Base-by-base conservation (phyloP, 2,888 invertebrate genomes). In the Scelioninae gen. 1 region DNA sequence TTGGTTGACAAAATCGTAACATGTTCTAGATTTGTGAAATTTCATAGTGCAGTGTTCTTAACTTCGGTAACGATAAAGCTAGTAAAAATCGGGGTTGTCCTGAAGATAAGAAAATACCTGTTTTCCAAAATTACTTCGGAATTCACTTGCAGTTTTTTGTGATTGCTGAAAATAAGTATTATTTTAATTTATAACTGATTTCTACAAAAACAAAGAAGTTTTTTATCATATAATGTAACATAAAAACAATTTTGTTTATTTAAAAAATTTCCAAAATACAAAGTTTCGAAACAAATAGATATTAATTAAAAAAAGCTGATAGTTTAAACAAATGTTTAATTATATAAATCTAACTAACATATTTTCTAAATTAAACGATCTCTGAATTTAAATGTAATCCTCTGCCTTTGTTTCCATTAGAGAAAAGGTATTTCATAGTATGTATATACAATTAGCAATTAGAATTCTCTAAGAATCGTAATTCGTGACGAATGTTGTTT, bases 1-100 rank as follows among this genome's bases (percentile, higher is more conserved):
- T 23, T 23, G 23, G 23, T 23, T 23, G 23, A 23, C 23, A 23
- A 23, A 23, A 49, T 32, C 23, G 55, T 16, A 34, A 34, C 38
- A 32, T 77, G 53, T 82, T 53, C 62, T 47, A 72, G 66, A 72
- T 82, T 75, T 15, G 68, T 40, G 58, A 40, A 47, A 51, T 60
- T 79, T 66, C 56, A 53, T 72, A 77, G 71, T 77, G 74, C 76
- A 71, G 63, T 55, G 62, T 68, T 47, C 51, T 79, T 47, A 51
- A 40, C 53, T 15, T 5, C 49, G 29, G 23, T 43, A 40, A n/a
- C 43, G 60, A 40, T 62, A 31, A 47, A 7, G 0, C 88, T 80
- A 90, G 66, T 88, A 89, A 47, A 87, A 88, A 47, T 90, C 85
- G 0, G 92, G 92, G 80, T 92, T 91, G 78, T 92, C 92, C 60